phyloP scores from a whole-genome alignment of 1,140 invertebrate species.

The Chionoecetes opilio region DNA sequence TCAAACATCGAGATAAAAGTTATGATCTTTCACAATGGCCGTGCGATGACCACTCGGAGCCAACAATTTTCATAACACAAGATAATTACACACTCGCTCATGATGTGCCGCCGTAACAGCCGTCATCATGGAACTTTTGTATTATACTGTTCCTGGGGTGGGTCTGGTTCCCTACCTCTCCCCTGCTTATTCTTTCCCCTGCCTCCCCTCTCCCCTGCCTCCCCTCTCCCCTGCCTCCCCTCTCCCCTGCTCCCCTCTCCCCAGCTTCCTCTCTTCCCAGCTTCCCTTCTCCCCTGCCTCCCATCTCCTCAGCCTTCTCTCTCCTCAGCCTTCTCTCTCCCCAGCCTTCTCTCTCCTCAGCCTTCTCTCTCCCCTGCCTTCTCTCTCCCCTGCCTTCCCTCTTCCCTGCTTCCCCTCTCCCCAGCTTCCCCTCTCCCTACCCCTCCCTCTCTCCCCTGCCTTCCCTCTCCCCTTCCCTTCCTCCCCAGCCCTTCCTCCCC shows the following conservation, averaged over 20 bases:
- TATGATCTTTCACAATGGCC: conserved; percentile 64
- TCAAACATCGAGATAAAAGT: conserved; percentile 40
- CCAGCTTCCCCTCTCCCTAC: neutral
- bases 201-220: neutral
- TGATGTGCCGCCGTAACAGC: conserved; percentile 17
- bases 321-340: neutral
- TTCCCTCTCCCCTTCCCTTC: neutral
- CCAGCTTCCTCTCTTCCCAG: neutral
- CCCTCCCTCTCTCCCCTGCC: neutral
- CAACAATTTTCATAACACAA: conserved; percentile 64
- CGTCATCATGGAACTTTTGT: conserved; percentile 36
- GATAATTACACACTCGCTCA: conserved; percentile 58
- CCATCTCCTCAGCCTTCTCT: neutral
- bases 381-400: neutral
- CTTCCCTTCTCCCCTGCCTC: neutral
- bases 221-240: neutral
- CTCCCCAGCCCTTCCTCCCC: too few relatives aligned
- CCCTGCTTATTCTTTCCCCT: neutral
- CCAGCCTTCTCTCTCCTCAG: too few relatives aligned
- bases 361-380: neutral
- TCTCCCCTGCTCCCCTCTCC: too few relatives aligned
- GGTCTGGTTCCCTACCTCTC: neutral
- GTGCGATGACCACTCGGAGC: conserved; percentile 21
- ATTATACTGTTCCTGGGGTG: neutral
- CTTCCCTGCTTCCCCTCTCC: neutral